Evolutionary conservation across 2,797 vertebrate species (phyloP).

Genomic region (Coranthus polyacanthus): DNA sequence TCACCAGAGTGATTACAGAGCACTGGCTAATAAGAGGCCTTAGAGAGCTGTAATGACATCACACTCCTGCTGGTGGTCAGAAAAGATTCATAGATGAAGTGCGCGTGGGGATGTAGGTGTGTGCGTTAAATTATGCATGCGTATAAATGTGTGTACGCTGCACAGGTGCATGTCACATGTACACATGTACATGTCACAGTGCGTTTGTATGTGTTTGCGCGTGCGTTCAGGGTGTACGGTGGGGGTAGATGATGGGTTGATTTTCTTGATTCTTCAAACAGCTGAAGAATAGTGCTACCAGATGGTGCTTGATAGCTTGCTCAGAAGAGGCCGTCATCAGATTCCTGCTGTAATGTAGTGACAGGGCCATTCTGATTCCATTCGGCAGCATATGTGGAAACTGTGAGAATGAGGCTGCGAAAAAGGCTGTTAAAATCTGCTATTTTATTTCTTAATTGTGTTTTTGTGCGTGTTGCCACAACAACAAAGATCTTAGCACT

Average conservation of each 20-base stretch:
- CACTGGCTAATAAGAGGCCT: slow-evolving; percentile 84
- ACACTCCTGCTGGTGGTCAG: slow-evolving; percentile 63
- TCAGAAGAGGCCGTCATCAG: slow-evolving; percentile 72
- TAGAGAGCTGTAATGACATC: slow-evolving; percentile 75
- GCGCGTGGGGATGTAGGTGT: slow-evolving; percentile 26
- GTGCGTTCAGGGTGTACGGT: slow-evolving; percentile 33
- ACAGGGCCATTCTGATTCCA: slow-evolving; percentile 40
- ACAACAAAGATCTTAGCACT: no score
- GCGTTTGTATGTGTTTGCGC: slow-evolving; percentile 23
- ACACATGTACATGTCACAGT: slow-evolving; percentile 11
- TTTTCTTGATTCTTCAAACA: slow-evolving; percentile 74
- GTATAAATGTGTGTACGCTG: slow-evolving; percentile 21
- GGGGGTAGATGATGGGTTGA: slow-evolving; percentile 64
- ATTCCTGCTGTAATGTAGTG: slow-evolving; percentile 63
- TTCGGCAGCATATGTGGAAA: slow-evolving; percentile 54
- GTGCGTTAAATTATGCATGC: slow-evolving; percentile 41
- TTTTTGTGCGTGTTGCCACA: slow-evolving; percentile 9
- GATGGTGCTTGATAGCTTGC: slow-evolving; percentile 72
- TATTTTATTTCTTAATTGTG: not conserved
- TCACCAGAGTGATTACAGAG: slow-evolving; percentile 93
- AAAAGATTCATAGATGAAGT: slow-evolving; percentile 47
- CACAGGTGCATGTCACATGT: slow-evolving; percentile 59
- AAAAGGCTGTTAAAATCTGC: slow-evolving; percentile 5
- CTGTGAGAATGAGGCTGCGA: slow-evolving; percentile 19
- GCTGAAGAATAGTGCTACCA: slow-evolving; percentile 76